These are phyloP conservation scores for Caretta caretta DNA, from an alignment of 2,113 vertebrate genomes.

Conservation along the genomic window DNA sequence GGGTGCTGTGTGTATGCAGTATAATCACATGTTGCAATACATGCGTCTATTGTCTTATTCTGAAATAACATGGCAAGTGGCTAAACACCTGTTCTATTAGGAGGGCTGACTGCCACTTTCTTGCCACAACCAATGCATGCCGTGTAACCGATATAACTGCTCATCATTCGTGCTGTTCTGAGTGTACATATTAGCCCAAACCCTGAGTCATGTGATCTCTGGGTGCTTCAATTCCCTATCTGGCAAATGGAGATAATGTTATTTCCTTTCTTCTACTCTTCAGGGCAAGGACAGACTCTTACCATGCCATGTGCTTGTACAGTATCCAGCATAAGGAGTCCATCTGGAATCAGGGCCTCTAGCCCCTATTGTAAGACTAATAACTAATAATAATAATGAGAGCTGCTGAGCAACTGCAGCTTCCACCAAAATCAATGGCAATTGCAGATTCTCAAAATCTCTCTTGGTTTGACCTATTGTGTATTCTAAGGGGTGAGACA, in stretches of 20 bases:
- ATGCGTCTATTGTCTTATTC: conserved; percentile 14
- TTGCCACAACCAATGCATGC: conserved; percentile 31
- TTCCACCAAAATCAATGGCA: not conserved
- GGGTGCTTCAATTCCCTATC: fast-evolving
- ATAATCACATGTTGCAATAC: conserved; percentile 9
- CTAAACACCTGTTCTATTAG: conserved; percentile 52
- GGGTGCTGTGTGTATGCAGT: not conserved
- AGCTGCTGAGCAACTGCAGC: not conserved
- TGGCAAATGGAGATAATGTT: not conserved
- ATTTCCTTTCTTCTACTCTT: not conserved
- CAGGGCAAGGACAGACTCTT: not conserved
- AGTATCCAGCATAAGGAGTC: not conserved
- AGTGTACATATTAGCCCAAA: conserved; percentile 30
- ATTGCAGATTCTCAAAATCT: not conserved
- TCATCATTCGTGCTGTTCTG: conserved; percentile 30
- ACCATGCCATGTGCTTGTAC: not conserved
- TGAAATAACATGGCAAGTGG: not conserved
- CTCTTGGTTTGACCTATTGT: not conserved
- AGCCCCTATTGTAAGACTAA: not conserved
- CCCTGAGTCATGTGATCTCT: conserved; percentile 22
- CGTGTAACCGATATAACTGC: conserved; percentile 13
- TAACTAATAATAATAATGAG: not conserved
- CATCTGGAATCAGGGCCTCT: not conserved
- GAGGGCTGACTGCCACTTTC: conserved; percentile 20
- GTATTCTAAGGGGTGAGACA: not conserved